phyloP scores from a whole-genome alignment of 2,797 vertebrate species.

The Diceros bicornis region DNA sequence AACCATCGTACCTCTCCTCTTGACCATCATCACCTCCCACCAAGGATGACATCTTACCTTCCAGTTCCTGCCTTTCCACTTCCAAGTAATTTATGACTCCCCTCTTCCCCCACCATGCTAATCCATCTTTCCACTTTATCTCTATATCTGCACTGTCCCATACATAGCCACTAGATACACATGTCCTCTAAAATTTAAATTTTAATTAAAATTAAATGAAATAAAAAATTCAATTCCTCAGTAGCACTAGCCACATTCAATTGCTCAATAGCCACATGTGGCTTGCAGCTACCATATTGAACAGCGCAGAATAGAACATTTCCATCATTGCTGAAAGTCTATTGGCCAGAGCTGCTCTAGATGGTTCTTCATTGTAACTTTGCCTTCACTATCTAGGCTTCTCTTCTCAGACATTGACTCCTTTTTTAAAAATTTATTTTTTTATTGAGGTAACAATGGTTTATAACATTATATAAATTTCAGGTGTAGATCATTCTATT shows the following conservation, averaged over 20 bases:
- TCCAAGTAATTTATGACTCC: neutral
- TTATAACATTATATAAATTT: too few relatives aligned
- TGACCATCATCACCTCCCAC: neutral
- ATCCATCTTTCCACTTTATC: conserved; percentile 39
- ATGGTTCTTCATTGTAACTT: too few relatives aligned
- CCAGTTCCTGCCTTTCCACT: neutral
- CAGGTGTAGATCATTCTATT: too few relatives aligned
- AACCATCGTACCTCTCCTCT: neutral
- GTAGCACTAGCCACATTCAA: neutral
- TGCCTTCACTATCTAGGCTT: too few relatives aligned
- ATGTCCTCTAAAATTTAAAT: neutral
- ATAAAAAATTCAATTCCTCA: conserved; percentile 38
- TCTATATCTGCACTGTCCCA: neutral
- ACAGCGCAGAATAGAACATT: neutral
- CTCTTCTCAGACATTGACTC: too few relatives aligned
- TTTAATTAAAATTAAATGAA: conserved; percentile 37
- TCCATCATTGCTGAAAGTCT: neutral
- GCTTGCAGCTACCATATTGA: neutral
- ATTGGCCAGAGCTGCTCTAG: too few relatives aligned
- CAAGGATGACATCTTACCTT: neutral
- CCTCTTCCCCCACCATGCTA: neutral
- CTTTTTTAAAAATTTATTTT: too few relatives aligned
- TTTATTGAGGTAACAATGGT: too few relatives aligned
- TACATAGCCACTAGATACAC: neutral
- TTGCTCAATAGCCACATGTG: neutral